Base-by-base conservation (phyloP, 2,888 invertebrate species). In the Pandemis cinnamomeana region DNA sequence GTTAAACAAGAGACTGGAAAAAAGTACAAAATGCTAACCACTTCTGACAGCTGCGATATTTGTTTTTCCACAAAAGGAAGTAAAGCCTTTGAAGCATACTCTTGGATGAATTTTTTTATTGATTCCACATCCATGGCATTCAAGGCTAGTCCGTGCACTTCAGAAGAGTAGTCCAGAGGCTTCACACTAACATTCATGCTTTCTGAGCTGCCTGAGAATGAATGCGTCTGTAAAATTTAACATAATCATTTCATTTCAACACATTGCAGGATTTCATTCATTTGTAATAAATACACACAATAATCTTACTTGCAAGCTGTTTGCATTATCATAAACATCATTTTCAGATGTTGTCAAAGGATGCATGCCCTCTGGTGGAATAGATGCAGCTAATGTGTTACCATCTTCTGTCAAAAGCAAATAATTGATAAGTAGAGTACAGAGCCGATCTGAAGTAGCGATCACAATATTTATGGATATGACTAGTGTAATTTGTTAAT, bases 51-150 rank as follows among this genome's bases (percentile, higher is more conserved):
- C 75, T 96, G 95, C 71, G 95, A 95, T 82, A 99, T 97, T 89
- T 98, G 97, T 85, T 97, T 96, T 88, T 99, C 99, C 55, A 98
- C 96, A 89, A 98, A 98, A 0, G 99, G 99, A 77, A 99, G 93
- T 75, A 99, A 92, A 36, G 98, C 97, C 83, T 97, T 96, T 13
- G 96, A 95, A 75, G 97, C 96, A 92, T 98, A 99, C 84, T 99
- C 98, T 82, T 97, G 96, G 60, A 99, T 95, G 84, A 99, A 97
- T 79, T 96, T 95, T 81, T 97, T 96, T 60, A 99, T 95, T 82
- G 97, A 96, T 82, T 99, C 98, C 67, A 98, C 95, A 91, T 99
- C 99, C 84, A 96, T 96, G 0, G 96, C 91, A 62, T 97, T 97
- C 58, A 99, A 93, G 83, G 96, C 97, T 76, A 95, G 92, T 63